Percentiles rank a stretch among this genome's conserved stretches.
phyloP scores from a whole-genome alignment of 2,888 invertebrate species.

The Cryptocheilus praepositus region DNA sequence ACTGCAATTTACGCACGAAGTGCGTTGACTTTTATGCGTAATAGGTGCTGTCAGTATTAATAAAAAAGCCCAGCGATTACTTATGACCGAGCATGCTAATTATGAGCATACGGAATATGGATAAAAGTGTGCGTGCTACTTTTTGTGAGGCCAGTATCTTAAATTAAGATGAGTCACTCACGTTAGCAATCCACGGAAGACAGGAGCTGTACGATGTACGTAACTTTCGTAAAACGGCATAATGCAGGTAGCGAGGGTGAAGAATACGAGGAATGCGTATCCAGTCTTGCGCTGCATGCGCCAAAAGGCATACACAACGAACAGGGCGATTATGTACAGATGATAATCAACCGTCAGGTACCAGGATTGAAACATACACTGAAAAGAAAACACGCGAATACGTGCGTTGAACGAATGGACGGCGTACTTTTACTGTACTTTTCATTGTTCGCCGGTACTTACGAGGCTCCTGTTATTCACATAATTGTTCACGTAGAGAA shows the following conservation, averaged over 20 bases:
- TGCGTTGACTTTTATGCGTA: too few species aligned
- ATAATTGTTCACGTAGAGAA: constrained; percentile 66
- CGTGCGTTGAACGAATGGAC: neutral
- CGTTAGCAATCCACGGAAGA: constrained; percentile 52
- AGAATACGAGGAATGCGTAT: constrained; percentile 50
- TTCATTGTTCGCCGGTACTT: constrained; percentile 8
- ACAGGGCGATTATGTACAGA: constrained; percentile 49
- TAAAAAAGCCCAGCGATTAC: too few species aligned
- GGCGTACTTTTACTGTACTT: neutral
- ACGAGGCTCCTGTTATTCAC: constrained; percentile 51
- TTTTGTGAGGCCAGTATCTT: too few species aligned
- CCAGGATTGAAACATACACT: constrained; percentile 66
- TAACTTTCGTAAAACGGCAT: constrained; percentile 57
- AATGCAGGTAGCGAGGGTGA: constrained; percentile 48
- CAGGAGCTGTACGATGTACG: constrained; percentile 47
- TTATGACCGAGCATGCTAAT: too few species aligned
- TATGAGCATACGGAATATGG: too few species aligned
- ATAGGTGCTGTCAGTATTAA: too few species aligned
- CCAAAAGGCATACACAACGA: constrained; percentile 53
- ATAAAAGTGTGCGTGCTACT: too few species aligned
- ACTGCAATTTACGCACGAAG: too few species aligned
- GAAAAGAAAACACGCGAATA: constrained; percentile 18
- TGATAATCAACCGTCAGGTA: constrained; percentile 60
- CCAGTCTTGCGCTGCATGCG: constrained; percentile 57
- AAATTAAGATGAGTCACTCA: constrained; percentile 44